These are phyloP conservation scores for Pangasianodon gigas DNA, from an alignment of 2,113 vertebrate genomes.

Conservation along the genomic window DNA sequence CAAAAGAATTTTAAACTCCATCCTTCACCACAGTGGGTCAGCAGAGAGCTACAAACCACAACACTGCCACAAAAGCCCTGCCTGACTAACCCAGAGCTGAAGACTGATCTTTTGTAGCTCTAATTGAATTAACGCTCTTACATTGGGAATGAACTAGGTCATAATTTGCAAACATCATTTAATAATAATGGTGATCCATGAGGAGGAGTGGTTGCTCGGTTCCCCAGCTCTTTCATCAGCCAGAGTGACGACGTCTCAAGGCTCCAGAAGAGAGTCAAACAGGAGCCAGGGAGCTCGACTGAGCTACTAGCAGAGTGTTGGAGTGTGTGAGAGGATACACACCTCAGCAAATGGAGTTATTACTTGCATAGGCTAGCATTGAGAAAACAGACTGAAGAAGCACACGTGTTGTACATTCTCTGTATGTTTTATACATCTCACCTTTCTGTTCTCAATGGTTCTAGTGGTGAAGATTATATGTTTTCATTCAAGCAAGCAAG, in stretches of 20 bases:
- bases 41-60: constrained; percentile 61
- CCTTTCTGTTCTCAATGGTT: not conserved
- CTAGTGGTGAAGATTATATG: not conserved
- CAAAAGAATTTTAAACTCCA: constrained; percentile 1
- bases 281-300: constrained; percentile 20
- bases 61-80: not conserved
- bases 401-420: not conserved
- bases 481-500: no score
- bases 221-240: constrained; percentile 71
- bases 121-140: constrained; percentile 55
- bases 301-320: not conserved
- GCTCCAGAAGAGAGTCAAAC: constrained; percentile 62
- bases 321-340: not conserved
- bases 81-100: constrained; percentile 28
- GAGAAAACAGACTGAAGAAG: not conserved
- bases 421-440: not conserved
- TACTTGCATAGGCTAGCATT: not conserved
- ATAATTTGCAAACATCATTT: constrained; percentile 74
- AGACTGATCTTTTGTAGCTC: constrained; percentile 40
- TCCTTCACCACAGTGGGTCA: constrained; percentile 60
- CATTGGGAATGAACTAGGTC: constrained; percentile 68
- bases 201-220: constrained; percentile 60
- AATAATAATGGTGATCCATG: constrained; percentile 75
- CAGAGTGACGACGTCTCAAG: constrained; percentile 62
- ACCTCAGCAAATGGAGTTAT: constrained; percentile 2